Evolutionary conservation across 1,140 invertebrate genomes (phyloP), one percentile per base, ranked within the genome.

Genomic region (Cyclina sinensis): DNA sequence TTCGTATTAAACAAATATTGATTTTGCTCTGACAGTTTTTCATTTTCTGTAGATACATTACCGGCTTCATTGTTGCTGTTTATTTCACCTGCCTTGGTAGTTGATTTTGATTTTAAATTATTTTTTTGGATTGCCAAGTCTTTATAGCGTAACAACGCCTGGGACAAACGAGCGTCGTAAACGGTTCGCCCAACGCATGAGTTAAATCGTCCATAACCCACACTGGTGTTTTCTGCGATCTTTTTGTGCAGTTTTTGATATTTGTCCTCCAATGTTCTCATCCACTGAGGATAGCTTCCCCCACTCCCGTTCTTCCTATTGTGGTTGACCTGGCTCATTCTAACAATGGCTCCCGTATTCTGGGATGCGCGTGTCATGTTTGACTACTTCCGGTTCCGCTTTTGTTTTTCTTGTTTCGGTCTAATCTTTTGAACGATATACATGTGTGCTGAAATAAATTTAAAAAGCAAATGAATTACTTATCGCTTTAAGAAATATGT

Each of bases 211-310:
- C 39, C 65, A 24, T 39, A 18, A 11, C 59, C 68, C 1, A 74
- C 21, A 70, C 46, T 21, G 46, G 87, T 85, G 46, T 89, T 85
- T 57, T 82, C 70, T 59, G 78, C 46, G 43, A 93, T 91, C 78
- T 93, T 92, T 46, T 83, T 79, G 83, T 93, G 92, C 21, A 93
- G 86, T 59, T 89, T 90, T 65, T 92, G 89, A 57, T 90, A 93
- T 65, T 90, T 85, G 18, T 92, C 91, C 73, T 92, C 92, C 59
- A 93, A 43, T 18, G 70, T 86, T 73, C 83, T 87, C 92, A 93
- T 92, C 92, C 92, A 93, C 18, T 87, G 74, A 5, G 91, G 91
- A 80, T 48, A 57, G 12, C 11, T 21, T n/a, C 78, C 57, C 21
- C 62, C 86, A 18, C 48, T 46, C 2, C 84, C 74, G 27, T 35